Conservation (phyloP, 1,140 invertebrate species). For the Magallana gigas region DNA sequence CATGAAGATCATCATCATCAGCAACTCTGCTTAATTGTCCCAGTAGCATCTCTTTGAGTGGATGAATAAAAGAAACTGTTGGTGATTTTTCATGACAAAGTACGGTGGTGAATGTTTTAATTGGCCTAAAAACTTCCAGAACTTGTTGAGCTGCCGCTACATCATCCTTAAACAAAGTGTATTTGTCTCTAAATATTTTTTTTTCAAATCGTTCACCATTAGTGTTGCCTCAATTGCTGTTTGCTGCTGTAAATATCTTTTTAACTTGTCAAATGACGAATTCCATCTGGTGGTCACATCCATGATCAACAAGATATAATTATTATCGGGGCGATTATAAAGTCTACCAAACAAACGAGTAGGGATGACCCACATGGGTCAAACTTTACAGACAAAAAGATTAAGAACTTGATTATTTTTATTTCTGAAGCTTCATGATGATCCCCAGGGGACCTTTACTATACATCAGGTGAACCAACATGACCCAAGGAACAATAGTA, state of each 20-base stretch:
- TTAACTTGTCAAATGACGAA: constrained; percentile 21
- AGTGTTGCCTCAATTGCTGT: constrained; percentile 5
- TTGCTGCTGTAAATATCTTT: constrained; percentile 17
- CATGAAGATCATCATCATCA: neutral
- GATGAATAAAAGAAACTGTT: constrained; percentile 45
- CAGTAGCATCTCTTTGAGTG: constrained; percentile 40
- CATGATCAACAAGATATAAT: too few relatives aligned
- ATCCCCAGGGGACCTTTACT: too few relatives aligned
- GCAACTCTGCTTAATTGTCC: neutral
- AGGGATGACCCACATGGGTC: too few relatives aligned
- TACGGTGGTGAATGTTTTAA: constrained; percentile 51
- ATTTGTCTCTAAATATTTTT: constrained; percentile 17
- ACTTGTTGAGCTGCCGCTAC: constrained; percentile 34
- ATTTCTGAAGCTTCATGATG: too few relatives aligned
- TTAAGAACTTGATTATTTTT: too few relatives aligned
- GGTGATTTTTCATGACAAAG: constrained; percentile 20
- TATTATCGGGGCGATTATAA: too few relatives aligned
- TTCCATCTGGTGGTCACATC: constrained; percentile 1
- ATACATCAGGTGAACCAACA: too few relatives aligned
- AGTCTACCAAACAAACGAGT: too few relatives aligned
- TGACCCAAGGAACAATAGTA: too few relatives aligned
- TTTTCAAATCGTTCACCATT: neutral
- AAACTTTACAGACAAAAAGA: too few relatives aligned
- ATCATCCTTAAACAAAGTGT: constrained; percentile 33
- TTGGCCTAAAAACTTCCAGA: constrained; percentile 45